Conservation (phyloP, 1,140 invertebrate species). For the Dendrolimus kikuchii region DNA sequence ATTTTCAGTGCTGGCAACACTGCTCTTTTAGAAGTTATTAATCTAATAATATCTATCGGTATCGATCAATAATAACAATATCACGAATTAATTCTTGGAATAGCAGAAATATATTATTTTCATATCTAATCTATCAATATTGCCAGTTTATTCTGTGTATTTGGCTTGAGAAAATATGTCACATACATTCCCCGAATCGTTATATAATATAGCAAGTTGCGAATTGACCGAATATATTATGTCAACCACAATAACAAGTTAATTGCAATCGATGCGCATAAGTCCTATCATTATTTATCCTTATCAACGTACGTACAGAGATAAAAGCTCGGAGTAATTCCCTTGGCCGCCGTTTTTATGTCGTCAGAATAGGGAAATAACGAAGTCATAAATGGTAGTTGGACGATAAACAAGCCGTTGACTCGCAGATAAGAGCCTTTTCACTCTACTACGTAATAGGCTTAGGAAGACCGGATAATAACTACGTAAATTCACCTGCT, state of each 20-base stretch:
- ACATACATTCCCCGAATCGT: not conserved
- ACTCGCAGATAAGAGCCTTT: conserved; percentile 40
- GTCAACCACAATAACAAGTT: conserved; percentile 49
- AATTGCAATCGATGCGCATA: conserved; percentile 45
- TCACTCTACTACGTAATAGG: conserved; percentile 32
- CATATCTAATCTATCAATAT: too few relatives aligned
- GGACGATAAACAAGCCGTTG: conserved; percentile 57
- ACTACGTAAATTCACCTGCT: conserved; percentile 11
- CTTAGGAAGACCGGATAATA: conserved; percentile 24
- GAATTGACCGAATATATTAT: conserved; percentile 27
- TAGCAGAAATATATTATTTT: conserved; percentile 1
- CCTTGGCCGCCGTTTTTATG: conserved; percentile 62
- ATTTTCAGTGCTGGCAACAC: too few relatives aligned
- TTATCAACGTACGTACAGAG: conserved; percentile 52
- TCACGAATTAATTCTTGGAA: not conserved
- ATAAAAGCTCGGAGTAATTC: conserved; percentile 54
- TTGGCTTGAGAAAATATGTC: not conserved
- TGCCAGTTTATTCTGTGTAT: too few relatives aligned
- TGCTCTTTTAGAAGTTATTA: too few relatives aligned
- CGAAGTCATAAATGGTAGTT: conserved; percentile 58
- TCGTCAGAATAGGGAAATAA: conserved; percentile 64
- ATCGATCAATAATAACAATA: too few relatives aligned
- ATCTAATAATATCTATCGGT: too few relatives aligned
- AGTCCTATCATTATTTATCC: conserved; percentile 60
- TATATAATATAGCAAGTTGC: conserved; percentile 13